A percentile compares a stretch with the other conserved stretches of the same genome.
phyloP scores from a whole-genome alignment of 2,797 vertebrate genomes.

The Syndactyla subalaris region DNA sequence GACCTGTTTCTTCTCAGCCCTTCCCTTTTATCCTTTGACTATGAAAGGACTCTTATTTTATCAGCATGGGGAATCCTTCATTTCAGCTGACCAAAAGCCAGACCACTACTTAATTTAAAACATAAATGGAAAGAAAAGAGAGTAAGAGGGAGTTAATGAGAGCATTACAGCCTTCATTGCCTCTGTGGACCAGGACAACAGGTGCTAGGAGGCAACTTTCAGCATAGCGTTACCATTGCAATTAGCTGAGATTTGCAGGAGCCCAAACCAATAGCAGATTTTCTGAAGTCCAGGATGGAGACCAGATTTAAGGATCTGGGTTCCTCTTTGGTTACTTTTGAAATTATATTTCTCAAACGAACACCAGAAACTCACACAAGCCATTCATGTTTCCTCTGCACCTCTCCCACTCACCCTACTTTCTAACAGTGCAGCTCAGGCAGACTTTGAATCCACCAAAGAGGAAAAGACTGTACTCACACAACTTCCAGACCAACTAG shows the following conservation, averaged over 20 bases:
- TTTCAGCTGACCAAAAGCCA: neutral
- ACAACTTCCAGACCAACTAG: neutral
- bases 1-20: neutral
- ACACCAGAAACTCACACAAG: neutral
- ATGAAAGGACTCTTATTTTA: neutral
- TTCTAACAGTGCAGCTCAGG: neutral
- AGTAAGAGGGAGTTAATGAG: neutral
- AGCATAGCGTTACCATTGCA: neutral
- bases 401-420: neutral
- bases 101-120: neutral
- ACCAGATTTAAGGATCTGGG: neutral
- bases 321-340: neutral
- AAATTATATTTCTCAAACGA: neutral
- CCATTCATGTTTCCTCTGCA: neutral
- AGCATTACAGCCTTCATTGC: neutral
- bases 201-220: neutral
- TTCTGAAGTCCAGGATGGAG: neutral
- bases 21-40: neutral
- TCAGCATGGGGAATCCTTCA: neutral
- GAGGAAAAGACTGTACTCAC: neutral
- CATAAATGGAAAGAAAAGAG: neutral
- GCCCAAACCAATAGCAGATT: neutral
- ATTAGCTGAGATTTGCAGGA: neutral
- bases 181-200: neutral
- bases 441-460: neutral